Evolutionary conservation across 2,113 vertebrate species (phyloP).

Genomic region (Diadophis punctatus): DNA sequence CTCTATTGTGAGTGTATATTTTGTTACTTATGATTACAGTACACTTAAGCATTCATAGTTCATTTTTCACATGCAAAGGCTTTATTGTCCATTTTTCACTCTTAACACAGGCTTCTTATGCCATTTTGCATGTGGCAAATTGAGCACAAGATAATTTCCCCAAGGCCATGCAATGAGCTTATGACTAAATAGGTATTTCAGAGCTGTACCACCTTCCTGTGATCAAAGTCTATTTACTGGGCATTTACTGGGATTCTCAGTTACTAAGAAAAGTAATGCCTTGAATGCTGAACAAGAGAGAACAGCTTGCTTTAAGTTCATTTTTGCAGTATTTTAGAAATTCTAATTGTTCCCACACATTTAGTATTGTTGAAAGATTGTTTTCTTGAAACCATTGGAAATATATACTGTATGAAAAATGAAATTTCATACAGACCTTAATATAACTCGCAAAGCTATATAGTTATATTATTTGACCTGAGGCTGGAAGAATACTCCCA

Average conservation of each 20-base stretch:
- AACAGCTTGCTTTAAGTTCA: neutral
- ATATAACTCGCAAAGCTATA: neutral
- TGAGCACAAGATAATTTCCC: neutral
- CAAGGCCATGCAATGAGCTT: neutral
- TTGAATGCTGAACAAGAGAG: constrained; percentile 39
- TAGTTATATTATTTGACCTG: neutral
- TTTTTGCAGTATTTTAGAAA: neutral
- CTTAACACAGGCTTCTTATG: neutral
- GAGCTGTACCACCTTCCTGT: neutral
- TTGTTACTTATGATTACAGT: constrained; percentile 22
- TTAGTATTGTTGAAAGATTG: neutral
- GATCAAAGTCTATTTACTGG: neutral
- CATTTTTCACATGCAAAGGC: neutral
- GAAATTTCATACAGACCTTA: neutral
- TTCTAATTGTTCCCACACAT: neutral
- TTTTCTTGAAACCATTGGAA: neutral
- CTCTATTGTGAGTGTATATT: constrained; percentile 17
- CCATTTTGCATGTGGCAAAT: neutral
- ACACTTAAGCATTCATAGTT: neutral
- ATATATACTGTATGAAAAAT: neutral
- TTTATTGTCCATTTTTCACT: neutral
- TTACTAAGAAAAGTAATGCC: constrained; percentile 23
- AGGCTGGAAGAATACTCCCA: neutral
- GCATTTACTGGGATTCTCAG: neutral
- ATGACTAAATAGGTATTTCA: constrained; percentile 12